Percentiles rank a stretch among this genome's conserved stretches.
Evolutionary conservation across 2,797 vertebrate species (phyloP).

Genomic region (Crocodylus rhombifer): DNA sequence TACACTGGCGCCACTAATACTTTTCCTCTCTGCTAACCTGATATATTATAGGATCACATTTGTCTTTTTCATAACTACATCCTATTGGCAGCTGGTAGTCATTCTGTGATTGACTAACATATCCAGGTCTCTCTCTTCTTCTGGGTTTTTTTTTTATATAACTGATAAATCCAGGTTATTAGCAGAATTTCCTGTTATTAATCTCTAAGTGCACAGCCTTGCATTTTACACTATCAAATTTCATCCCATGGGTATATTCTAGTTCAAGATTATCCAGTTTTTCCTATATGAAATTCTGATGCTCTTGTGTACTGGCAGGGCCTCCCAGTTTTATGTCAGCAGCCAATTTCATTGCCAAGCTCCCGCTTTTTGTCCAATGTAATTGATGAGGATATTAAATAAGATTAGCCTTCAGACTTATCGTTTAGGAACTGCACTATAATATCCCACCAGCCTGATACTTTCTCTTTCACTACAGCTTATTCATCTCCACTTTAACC

Average conservation of each 20-base stretch:
- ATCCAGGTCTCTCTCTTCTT: rapidly evolving
- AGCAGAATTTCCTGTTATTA: background rate
- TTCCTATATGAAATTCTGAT: background rate
- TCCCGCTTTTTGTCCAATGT: background rate
- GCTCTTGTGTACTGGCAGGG: rapidly evolving
- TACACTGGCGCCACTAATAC: too few species aligned
- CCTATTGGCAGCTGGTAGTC: background rate
- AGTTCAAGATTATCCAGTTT: rapidly evolving
- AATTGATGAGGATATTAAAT: too few species aligned
- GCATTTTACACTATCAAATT: background rate
- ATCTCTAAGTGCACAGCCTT: background rate
- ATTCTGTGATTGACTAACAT: background rate
- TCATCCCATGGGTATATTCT: background rate
- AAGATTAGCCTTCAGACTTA: background rate
- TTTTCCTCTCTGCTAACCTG: background rate
- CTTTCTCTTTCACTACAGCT: background rate
- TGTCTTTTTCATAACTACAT: background rate
- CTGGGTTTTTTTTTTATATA: background rate
- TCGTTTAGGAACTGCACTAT: background rate
- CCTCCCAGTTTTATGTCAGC: background rate
- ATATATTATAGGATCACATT: background rate
- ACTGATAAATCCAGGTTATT: rapidly evolving
- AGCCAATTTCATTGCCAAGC: background rate
- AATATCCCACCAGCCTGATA: background rate
- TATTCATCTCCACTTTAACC: slow-evolving; percentile 24